A percentile compares a stretch with the other conserved stretches of the same genome.
phyloP scores from a whole-genome alignment of 2,797 vertebrate species.

The Propithecus deckenii region DNA sequence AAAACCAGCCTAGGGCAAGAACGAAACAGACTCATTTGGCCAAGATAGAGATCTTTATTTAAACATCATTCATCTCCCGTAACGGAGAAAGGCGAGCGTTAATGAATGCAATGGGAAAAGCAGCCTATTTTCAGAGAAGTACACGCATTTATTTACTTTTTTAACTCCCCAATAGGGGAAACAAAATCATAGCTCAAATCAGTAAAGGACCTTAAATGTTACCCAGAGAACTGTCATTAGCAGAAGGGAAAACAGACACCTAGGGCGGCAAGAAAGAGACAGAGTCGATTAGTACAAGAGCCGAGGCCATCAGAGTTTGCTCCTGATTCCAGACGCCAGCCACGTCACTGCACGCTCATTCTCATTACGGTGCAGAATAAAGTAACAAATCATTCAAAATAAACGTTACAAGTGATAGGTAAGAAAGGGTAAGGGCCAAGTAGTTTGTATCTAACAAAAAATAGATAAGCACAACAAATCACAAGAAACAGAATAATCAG shows the following conservation, averaged over 20 bases:
- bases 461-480: neutral
- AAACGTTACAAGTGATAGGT: neutral
- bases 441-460: neutral
- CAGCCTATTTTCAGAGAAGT: neutral
- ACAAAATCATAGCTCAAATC: neutral
- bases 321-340: neutral
- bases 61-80: neutral
- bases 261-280: neutral
- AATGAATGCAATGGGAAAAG: neutral
- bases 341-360: neutral
- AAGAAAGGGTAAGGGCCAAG: neutral
- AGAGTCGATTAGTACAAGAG: neutral
- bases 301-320: fast-evolving
- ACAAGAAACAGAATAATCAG: neutral
- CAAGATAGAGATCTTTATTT: neutral
- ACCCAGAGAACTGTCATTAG: neutral
- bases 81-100: neutral
- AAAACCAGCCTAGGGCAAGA: neutral
- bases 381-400: neutral
- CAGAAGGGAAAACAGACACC: neutral
- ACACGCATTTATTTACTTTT: neutral
- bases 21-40: neutral
- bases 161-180: neutral
- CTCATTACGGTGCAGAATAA: neutral
- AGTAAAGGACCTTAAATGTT: neutral